Conservation (phyloP, 2,797 vertebrate species). For the Pelobates cultripes region DNA sequence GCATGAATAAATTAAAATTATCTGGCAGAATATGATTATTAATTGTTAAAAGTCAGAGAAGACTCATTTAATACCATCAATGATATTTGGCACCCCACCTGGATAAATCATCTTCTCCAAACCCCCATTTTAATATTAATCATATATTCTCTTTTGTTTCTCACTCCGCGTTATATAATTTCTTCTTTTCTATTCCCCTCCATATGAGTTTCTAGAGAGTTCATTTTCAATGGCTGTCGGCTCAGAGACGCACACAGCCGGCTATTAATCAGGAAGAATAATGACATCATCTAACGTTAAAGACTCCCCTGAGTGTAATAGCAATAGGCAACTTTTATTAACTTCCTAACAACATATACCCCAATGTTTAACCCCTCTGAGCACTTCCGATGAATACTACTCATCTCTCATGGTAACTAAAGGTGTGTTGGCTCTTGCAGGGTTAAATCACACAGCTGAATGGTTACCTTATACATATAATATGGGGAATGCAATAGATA, state of each 20-base stretch:
- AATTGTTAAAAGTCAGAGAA: slow-evolving; percentile 71
- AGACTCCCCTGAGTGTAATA: slow-evolving; percentile 63
- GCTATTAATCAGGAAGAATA: slow-evolving; percentile 71
- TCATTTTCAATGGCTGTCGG: slow-evolving; percentile 36
- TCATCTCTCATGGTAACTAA: too few relatives aligned
- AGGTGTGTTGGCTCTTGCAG: background rate
- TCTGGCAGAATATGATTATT: slow-evolving; percentile 72
- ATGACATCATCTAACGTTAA: slow-evolving; percentile 61
- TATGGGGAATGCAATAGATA: too few relatives aligned
- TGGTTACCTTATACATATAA: slow-evolving; percentile 48
- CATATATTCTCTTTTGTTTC: slow-evolving; percentile 38
- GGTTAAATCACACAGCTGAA: slow-evolving; percentile 54
- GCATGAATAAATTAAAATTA: slow-evolving; percentile 81
- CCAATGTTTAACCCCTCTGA: too few relatives aligned
- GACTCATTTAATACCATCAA: slow-evolving; percentile 70
- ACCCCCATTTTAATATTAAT: slow-evolving; percentile 36
- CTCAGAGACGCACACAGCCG: slow-evolving; percentile 59
- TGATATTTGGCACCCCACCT: slow-evolving; percentile 64
- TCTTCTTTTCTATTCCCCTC: background rate
- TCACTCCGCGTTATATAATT: background rate
- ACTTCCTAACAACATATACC: slow-evolving; percentile 58
- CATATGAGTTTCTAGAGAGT: background rate
- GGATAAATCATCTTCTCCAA: slow-evolving; percentile 56
- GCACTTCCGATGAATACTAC: too few relatives aligned
- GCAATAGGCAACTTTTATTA: slow-evolving; percentile 63